Percentiles rank a stretch among this genome's conserved stretches.
phyloP scores from a whole-genome alignment of 2,113 vertebrate genomes.

The Thalassarche chlororhynchos region DNA sequence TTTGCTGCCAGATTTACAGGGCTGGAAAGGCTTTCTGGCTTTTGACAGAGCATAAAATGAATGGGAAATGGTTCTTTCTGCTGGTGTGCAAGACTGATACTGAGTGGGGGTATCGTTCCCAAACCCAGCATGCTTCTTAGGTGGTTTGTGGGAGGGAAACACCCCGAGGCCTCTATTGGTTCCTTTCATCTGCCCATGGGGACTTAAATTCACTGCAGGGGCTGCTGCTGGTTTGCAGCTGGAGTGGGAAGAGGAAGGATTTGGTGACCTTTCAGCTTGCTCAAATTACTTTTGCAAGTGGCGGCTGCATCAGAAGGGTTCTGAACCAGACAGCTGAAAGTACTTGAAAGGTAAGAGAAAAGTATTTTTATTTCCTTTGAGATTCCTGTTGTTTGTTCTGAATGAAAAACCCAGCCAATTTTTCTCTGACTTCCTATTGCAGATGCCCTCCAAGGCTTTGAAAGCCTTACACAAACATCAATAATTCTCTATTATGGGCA shows the following conservation, averaged over 20 bases:
- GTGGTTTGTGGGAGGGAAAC: constrained; percentile 47
- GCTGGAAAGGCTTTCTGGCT: background rate
- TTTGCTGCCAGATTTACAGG: background rate
- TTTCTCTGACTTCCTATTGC: background rate
- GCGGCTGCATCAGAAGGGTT: background rate
- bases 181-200: constrained; percentile 36
- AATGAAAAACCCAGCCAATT: background rate
- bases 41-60: background rate
- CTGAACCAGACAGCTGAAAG: background rate
- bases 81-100: background rate
- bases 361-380: background rate
- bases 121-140: background rate
- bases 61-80: background rate
- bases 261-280: background rate
- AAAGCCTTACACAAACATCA: background rate
- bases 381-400: background rate
- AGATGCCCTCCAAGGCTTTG: background rate
- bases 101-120: background rate
- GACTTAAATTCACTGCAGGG: constrained; percentile 60
- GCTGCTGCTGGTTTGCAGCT: background rate
- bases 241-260: background rate
- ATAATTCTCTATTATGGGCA: background rate
- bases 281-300: background rate
- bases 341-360: background rate
- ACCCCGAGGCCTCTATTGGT: constrained; percentile 75